phyloP scores from a whole-genome alignment of 2,113 vertebrate genomes.

The Marcusenius ussheri region DNA sequence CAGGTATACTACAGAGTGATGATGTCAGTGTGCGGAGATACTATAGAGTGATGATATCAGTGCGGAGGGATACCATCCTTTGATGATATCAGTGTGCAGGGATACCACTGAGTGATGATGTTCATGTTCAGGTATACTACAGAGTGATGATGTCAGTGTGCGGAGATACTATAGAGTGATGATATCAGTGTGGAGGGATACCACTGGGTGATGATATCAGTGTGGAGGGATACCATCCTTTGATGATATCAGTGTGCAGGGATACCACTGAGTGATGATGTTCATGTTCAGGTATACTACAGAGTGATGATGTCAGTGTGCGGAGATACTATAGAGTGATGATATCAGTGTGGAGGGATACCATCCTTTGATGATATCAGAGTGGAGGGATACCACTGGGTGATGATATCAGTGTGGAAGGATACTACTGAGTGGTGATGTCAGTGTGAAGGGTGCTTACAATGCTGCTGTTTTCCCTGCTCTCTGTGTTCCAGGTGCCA shows the following conservation, averaged over 20 bases:
- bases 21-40: background rate
- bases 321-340: background rate
- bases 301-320: no score
- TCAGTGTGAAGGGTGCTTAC: background rate
- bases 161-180: no score
- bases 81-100: background rate
- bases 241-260: background rate
- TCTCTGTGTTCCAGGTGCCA: slow-evolving; percentile 68
- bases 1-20: no score
- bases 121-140: background rate
- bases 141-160: no score
- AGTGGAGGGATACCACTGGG: background rate
- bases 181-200: no score
- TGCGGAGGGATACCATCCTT: background rate
- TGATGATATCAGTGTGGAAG: background rate
- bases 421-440: background rate
- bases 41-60: background rate
- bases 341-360: background rate
- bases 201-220: no score
- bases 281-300: no score
- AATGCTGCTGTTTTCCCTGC: background rate
- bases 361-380: background rate
- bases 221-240: no score
- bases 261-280: background rate
- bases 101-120: background rate